Evolutionary conservation across 2,113 vertebrate genomes (phyloP).

Genomic region (Erpornis zantholeuca): DNA sequence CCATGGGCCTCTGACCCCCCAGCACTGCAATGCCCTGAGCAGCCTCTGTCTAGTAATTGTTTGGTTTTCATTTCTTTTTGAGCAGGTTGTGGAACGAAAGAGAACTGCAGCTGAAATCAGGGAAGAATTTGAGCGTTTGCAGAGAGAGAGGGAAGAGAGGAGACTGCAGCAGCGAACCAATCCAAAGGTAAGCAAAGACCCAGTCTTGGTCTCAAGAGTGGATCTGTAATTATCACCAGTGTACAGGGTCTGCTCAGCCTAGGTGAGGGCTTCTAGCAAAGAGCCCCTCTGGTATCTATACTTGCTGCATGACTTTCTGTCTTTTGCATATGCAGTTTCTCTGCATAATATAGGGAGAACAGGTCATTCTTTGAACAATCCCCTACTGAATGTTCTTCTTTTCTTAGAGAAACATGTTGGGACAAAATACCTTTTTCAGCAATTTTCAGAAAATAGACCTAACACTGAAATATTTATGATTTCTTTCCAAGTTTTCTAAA

Average conservation of each 20-base stretch:
- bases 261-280: neutral
- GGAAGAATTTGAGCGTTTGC: constrained; percentile 95
- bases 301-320: neutral
- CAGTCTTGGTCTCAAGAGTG: neutral
- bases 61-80: neutral
- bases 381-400: neutral
- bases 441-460: neutral
- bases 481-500: neutral
- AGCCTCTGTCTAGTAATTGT: neutral
- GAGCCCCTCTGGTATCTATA: too few relatives aligned
- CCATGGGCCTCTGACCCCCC: neutral
- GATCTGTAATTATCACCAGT: neutral
- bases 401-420: neutral
- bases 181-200: constrained; percentile 82
- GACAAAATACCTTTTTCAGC: neutral
- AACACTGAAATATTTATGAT: neutral
- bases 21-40: neutral
- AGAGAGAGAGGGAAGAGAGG: constrained; percentile 91
- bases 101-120: constrained; percentile 93
- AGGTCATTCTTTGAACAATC: neutral
- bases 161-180: constrained; percentile 95
- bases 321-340: neutral
- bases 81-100: constrained; percentile 92
- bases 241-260: neutral
- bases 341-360: neutral